phyloP scores from a whole-genome alignment of 2,113 vertebrate genomes.

The Oncorhynchus keta region DNA sequence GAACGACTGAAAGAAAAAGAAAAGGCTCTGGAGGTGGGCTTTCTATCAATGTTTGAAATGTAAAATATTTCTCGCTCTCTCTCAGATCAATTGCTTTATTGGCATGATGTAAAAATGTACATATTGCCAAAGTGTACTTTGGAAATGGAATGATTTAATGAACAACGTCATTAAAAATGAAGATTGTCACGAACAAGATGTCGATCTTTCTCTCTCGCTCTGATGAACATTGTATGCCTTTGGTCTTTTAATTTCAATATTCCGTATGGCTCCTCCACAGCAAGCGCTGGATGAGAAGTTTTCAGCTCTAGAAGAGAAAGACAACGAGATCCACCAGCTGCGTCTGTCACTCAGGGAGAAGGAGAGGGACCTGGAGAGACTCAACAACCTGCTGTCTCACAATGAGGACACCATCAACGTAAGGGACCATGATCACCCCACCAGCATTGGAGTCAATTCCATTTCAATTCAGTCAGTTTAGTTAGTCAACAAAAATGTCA shows the following conservation, averaged over 20 bases:
- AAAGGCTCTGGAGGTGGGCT: conserved; percentile 70
- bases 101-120: too few relatives aligned
- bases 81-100: neutral
- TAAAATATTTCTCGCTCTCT: neutral
- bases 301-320: conserved; percentile 76
- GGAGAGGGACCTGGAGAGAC: conserved; percentile 74
- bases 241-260: neutral
- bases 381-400: conserved; percentile 72
- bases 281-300: conserved; percentile 76
- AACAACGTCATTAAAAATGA: conserved; percentile 7
- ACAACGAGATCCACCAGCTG: conserved; percentile 76
- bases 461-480: too few relatives aligned
- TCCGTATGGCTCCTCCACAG: conserved; percentile 51
- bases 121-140: too few relatives aligned
- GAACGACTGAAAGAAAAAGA: conserved; percentile 77
- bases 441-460: neutral
- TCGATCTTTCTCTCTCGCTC: neutral
- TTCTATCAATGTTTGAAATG: neutral
- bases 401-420: conserved; percentile 77
- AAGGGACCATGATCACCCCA: conserved; percentile 2
- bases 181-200: neutral
- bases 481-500: too few relatives aligned
- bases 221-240: neutral
- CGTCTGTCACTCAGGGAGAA: conserved; percentile 75
- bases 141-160: too few relatives aligned